Evolutionary conservation across 2,113 vertebrate genomes (phyloP), one percentile per base, ranked within the genome.

Genomic region (Callipepla californica): DNA sequence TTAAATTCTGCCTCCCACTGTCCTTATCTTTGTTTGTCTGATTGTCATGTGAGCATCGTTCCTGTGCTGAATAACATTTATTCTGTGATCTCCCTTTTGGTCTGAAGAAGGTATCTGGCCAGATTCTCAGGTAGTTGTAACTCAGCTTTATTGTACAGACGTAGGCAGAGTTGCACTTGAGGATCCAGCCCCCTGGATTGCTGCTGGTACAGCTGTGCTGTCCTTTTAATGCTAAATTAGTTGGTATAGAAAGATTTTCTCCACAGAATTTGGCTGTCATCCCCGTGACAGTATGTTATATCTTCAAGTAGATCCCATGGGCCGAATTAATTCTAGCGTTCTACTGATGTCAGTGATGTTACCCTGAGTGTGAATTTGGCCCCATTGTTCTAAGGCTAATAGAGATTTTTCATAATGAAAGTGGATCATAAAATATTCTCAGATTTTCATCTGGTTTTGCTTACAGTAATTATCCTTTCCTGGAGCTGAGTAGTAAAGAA

Each of bases 401-500:
- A 78, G 79, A 89, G 38, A 79, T 44, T 59, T 89, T 87, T 95
- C 81, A 48, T 2, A 96, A 94, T 92, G 94, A 90, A 96, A 96
- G 90, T 96, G 90, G 40, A 94, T 94, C 83, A 89, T 95, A 93
- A 96, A 96, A 94, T 96, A 95, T 94, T 88, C 93, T 95, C 76
- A 76, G 82, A 94, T 95, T 94, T 94, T 94, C 95, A 93, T 95
- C 94, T 96, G 95, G 90, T 84, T 95, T 95, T 94, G 72, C 79
- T 96, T 96, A 95, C 67, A 65, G 69, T 85, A 93, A 96, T 96
- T 94, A 95, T 93, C 53, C 80, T 91, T 96, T 95, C 93, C 85
- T 69, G 48, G 69, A 94, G 87, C 92, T 91, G 90, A 94, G 69
- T 75, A 95, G 94, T 91, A 90, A 94, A 95, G 91, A 88, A 96